These are phyloP conservation scores for Heliconius hortense DNA, from an alignment of 2,888 invertebrate species.

Conservation along the genomic window DNA sequence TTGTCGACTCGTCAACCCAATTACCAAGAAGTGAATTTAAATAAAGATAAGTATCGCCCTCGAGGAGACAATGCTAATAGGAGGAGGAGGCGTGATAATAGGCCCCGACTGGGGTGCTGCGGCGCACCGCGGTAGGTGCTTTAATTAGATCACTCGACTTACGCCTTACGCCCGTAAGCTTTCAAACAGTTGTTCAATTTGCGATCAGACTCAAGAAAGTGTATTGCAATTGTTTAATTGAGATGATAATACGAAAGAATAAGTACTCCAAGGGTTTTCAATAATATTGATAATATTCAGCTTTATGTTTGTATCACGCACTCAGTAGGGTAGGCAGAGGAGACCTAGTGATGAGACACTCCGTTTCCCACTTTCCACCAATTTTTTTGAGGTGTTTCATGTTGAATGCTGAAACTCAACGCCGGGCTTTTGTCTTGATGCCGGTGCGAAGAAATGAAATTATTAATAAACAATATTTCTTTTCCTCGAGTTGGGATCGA, in stretches of 20 bases:
- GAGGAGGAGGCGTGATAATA: slow-evolving; percentile 79
- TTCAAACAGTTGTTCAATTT: slow-evolving; percentile 80
- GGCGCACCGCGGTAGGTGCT: slow-evolving; percentile 69
- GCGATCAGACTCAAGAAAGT: slow-evolving; percentile 71
- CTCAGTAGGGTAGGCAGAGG: too few species aligned
- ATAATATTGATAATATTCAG: background rate
- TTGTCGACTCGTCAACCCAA: slow-evolving; percentile 83
- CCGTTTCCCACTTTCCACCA: too few species aligned
- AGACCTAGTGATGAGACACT: too few species aligned
- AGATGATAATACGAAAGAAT: slow-evolving; percentile 28
- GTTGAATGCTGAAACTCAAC: too few species aligned
- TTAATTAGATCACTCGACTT: slow-evolving; percentile 80
- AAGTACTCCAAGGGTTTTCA: background rate
- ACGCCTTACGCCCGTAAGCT: slow-evolving; percentile 65
- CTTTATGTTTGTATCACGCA: too few species aligned
- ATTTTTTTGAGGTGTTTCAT: too few species aligned
- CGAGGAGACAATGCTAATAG: slow-evolving; percentile 82
- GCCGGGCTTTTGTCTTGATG: too few species aligned
- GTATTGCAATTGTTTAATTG: slow-evolving; percentile 60
- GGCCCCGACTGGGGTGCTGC: slow-evolving; percentile 66
- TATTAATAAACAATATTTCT: too few species aligned
- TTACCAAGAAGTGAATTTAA: slow-evolving; percentile 83
- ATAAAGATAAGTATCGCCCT: slow-evolving; percentile 83
- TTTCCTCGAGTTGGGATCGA: too few species aligned
- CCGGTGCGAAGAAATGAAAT: too few species aligned